phyloP scores from a whole-genome alignment of 1,140 invertebrate species.

The Euura saliciscinereae region DNA sequence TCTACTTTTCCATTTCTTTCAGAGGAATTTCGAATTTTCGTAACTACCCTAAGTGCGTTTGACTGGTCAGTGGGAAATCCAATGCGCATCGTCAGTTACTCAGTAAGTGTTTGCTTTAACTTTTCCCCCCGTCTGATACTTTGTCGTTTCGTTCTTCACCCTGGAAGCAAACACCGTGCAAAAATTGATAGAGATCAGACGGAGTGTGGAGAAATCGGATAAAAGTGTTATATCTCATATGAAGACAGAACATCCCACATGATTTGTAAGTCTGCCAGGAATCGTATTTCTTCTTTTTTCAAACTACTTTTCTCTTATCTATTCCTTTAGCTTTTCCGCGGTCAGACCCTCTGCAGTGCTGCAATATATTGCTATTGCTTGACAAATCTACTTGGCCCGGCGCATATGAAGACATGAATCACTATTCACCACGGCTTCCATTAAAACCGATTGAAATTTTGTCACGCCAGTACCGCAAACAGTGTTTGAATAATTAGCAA shows the following conservation, averaged over 20 bases:
- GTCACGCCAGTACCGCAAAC: too few relatives aligned
- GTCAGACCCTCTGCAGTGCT: neutral
- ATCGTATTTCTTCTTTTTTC: neutral
- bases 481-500: too few relatives aligned
- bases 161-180: neutral
- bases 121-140: too few relatives aligned
- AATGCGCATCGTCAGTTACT: neutral
- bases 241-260: neutral
- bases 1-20: neutral
- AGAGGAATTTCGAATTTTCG: neutral
- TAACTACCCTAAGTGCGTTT: neutral
- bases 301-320: neutral
- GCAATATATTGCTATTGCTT: neutral
- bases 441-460: neutral
- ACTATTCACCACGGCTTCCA: neutral
- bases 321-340: constrained; percentile 2
- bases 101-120: neutral
- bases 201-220: neutral
- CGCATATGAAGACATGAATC: neutral
- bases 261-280: neutral
- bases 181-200: neutral
- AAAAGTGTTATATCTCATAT: neutral
- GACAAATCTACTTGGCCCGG: neutral
- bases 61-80: constrained; percentile 1
- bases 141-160: neutral